Evolutionary conservation across 2,888 invertebrate species (phyloP).

Genomic region (Protonemura montana): DNA sequence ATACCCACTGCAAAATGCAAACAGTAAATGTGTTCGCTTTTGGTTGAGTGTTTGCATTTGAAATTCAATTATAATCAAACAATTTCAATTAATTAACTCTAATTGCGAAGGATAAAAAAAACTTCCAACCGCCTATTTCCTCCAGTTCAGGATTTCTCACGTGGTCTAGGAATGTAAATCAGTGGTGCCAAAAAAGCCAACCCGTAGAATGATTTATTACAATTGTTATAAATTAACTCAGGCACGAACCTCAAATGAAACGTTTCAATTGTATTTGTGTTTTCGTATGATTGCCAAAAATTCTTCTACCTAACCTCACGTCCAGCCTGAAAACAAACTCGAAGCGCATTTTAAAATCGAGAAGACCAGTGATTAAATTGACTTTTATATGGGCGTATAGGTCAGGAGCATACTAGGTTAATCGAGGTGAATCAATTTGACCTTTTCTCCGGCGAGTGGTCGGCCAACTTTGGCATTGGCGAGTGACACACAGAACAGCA

Average conservation of each 20-base stretch:
- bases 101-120: background rate
- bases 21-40: background rate
- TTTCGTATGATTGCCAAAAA: background rate
- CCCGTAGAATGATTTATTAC: background rate
- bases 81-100: slow-evolving; percentile 12
- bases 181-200: background rate
- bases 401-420: slow-evolving; percentile 14
- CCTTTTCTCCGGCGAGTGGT: slow-evolving; percentile 20
- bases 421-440: slow-evolving; percentile 32
- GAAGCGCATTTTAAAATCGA: background rate
- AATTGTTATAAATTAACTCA: slow-evolving; percentile 12
- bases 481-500: background rate
- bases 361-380: slow-evolving; percentile 12
- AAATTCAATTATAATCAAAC: background rate
- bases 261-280: slow-evolving; percentile 4
- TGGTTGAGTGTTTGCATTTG: background rate
- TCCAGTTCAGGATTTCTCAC: background rate
- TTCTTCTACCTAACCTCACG: background rate
- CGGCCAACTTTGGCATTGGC: slow-evolving; percentile 2
- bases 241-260: background rate
- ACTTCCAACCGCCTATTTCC: background rate
- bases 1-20: background rate
- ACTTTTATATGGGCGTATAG: background rate
- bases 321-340: background rate
- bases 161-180: background rate